Conservation (phyloP, 2,113 vertebrate genomes). For the Larimichthys polyactis region DNA sequence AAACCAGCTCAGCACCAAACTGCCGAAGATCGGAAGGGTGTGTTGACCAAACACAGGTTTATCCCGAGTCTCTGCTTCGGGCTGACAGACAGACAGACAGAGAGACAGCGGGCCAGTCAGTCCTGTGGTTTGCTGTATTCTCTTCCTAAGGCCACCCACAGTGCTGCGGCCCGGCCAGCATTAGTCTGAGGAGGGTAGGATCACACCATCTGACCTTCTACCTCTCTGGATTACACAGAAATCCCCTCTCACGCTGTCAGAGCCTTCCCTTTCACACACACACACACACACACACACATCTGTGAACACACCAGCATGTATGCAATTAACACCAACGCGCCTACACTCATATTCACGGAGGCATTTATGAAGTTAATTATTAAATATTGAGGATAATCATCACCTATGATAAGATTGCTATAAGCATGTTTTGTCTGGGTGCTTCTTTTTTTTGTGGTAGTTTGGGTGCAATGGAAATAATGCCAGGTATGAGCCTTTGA, state of each 20-base stretch:
- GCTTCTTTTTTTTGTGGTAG: neutral
- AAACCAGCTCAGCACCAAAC: slow-evolving; percentile 5
- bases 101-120: slow-evolving; percentile 5
- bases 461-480: slow-evolving; percentile 6
- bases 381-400: slow-evolving; percentile 13
- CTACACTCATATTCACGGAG: neutral
- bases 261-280: slow-evolving; percentile 16
- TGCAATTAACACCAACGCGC: neutral
- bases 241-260: slow-evolving; percentile 37
- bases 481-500: neutral
- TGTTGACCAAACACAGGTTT: slow-evolving; percentile 47
- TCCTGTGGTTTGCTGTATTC: slow-evolving; percentile 32
- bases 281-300: neutral
- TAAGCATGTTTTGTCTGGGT: neutral
- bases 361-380: slow-evolving; percentile 17
- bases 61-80: slow-evolving; percentile 21
- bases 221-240: slow-evolving; percentile 52
- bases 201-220: slow-evolving; percentile 59
- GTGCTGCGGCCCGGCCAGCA: slow-evolving; percentile 15
- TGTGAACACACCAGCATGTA: neutral
- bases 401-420: slow-evolving; percentile 5
- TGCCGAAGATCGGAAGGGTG: neutral
- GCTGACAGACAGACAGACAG: slow-evolving; percentile 14
- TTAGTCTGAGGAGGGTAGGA: slow-evolving; percentile 43
- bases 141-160: slow-evolving; percentile 62